Percentiles rank a stretch among this genome's conserved stretches.
phyloP scores from a whole-genome alignment of 1,140 invertebrate species.

The Periplaneta americana region DNA sequence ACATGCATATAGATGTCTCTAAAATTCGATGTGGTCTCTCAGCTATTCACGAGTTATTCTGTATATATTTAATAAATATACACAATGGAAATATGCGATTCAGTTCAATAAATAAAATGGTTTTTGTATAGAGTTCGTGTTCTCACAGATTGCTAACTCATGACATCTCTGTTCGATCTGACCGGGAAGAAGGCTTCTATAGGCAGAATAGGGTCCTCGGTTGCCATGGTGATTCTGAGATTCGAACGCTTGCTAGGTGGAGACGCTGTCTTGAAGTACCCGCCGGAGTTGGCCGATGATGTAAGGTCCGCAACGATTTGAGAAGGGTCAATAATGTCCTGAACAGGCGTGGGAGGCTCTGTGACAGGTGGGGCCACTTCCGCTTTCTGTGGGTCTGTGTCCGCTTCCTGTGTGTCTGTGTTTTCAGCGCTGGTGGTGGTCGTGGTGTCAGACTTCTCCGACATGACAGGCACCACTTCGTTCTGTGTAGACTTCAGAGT shows the following conservation, averaged over 20 bases:
- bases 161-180: background rate
- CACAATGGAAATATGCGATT: too few species aligned
- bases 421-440: background rate
- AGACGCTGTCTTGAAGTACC: slow-evolving; percentile 38
- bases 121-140: too few species aligned
- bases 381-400: background rate
- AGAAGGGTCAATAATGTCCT: slow-evolving; percentile 22
- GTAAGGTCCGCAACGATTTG: slow-evolving; percentile 46
- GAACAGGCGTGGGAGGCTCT: background rate
- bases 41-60: too few species aligned
- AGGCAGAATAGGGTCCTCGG: slow-evolving; percentile 45
- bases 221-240: slow-evolving; percentile 36
- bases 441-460: background rate
- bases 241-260: slow-evolving; percentile 30
- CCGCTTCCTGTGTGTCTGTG: background rate
- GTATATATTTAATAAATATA: too few species aligned
- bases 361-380: background rate
- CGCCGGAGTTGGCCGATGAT: slow-evolving; percentile 35
- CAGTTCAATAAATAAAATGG: too few species aligned
- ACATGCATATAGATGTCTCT: too few species aligned
- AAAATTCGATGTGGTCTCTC: too few species aligned
- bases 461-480: background rate
- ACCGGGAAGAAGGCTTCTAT: slow-evolving; percentile 45
- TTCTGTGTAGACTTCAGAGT: background rate
- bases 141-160: too few species aligned